Evolutionary conservation across 2,113 vertebrate species (phyloP), one percentile per base, ranked within the genome.

Genomic region (Gorilla gorilla): DNA sequence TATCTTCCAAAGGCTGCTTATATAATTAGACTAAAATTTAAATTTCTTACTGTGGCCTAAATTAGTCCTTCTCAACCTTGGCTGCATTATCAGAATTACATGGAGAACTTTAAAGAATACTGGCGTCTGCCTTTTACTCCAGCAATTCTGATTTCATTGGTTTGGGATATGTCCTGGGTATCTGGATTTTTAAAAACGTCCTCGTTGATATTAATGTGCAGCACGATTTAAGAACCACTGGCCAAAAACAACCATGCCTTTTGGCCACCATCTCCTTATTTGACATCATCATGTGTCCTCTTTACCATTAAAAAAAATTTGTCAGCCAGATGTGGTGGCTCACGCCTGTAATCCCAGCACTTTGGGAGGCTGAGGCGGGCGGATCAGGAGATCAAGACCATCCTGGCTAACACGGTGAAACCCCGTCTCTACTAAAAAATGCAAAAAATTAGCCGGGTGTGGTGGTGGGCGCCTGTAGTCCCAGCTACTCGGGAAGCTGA

Each of bases 1-100:
- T 72, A 50, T 59, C 35, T 89, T 88, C 11, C 20, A 55, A 0
- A 89, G 6, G 4, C 38, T 76, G 17, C n/a, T 88, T 64, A 45
- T 52, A 0, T 90, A 59, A 66, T 32, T 90, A 61, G 20, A 76
- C n/a, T 96, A 75, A 92, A 82, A 86, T 86, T 23, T 94, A 76
- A 91, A 32, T 81, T 45, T 23, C 22, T 82, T 48, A 38, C 32
- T 2, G 1, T 80, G 55, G 16, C 81, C 17, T 90, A 32, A 79
- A 43, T 73, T 40, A 22, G 8, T 85, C 45, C 22, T 61, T 76
- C 43, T 92, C n/a, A 68, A 10, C 18, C 12, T 23, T 50, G 30
- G 3, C 38, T 45, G 25, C 55, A 0, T 27, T 27, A 40, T 88
- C n/a, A 50, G 57, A 86, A 90, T 93, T 75, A 27, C 0, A 12